phyloP scores from a whole-genome alignment of 1,140 invertebrate genomes.

The Tribolium castaneum region DNA sequence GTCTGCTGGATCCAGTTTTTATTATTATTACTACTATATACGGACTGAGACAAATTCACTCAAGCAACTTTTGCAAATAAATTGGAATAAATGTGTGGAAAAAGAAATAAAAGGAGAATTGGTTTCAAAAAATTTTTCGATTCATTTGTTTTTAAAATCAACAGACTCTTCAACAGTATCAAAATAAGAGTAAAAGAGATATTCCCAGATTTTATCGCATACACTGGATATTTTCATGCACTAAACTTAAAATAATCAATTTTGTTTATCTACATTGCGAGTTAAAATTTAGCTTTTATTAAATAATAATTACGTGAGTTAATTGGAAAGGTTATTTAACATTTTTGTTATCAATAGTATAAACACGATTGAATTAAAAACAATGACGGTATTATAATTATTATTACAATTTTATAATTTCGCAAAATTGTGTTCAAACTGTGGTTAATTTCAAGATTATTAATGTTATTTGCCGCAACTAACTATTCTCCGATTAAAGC shows the following conservation, averaged over 20 bases:
- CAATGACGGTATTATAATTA: neutral
- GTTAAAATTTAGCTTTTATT: too few species aligned
- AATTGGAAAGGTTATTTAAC: too few species aligned
- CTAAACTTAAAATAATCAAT: too few species aligned
- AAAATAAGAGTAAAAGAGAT: neutral
- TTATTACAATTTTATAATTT: neutral
- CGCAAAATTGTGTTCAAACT: neutral
- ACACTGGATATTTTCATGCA: too few species aligned
- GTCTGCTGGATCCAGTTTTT: slow-evolving; percentile 22
- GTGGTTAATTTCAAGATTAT: neutral
- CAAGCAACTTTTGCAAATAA: slow-evolving; percentile 31
- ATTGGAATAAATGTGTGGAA: slow-evolving; percentile 30
- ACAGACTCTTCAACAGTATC: slow-evolving; percentile 6
- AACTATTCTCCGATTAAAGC: neutral
- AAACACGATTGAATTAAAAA: too few species aligned
- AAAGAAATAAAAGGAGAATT: neutral
- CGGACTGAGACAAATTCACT: slow-evolving; percentile 31
- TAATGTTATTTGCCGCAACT: neutral
- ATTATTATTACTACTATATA: slow-evolving; percentile 36
- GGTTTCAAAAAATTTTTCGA: slow-evolving; percentile 18
- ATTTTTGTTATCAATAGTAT: neutral
- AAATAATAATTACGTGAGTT: too few species aligned
- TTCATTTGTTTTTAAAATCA: slow-evolving; percentile 32
- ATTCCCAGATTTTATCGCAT: neutral
- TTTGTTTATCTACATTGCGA: too few species aligned